phyloP scores from a whole-genome alignment of 1,140 invertebrate genomes.

The Nephila pilipes region DNA sequence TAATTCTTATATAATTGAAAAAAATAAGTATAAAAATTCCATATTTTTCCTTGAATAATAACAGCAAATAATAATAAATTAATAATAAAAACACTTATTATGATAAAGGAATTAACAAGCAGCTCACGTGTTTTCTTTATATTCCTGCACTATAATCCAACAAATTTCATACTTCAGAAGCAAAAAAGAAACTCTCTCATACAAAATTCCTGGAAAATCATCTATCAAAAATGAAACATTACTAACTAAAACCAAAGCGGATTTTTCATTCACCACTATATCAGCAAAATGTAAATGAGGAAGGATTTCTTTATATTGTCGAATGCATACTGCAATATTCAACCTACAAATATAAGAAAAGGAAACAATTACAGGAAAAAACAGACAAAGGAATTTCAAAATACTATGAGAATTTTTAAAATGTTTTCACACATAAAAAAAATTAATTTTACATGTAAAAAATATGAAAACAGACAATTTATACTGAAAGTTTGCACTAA shows the following conservation, averaged over 20 bases:
- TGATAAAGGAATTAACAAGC: background rate
- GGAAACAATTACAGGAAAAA: background rate
- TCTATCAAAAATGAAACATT: conserved; percentile 3
- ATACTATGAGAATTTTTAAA: no score
- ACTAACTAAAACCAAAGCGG: conserved; percentile 52
- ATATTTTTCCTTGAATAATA: background rate
- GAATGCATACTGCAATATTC: conserved; percentile 7
- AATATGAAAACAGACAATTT: background rate
- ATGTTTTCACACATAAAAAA: no score
- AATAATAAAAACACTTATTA: background rate
- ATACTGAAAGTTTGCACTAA: background rate
- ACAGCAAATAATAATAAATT: background rate
- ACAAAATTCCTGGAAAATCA: background rate
- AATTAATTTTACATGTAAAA: background rate
- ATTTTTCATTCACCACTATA: conserved; percentile 46
- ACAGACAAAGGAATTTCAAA: no score
- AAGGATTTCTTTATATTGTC: conserved; percentile 31
- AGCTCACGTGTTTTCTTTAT: conserved; percentile 25
- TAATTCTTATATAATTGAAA: no score
- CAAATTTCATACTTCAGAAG: conserved; percentile 51
- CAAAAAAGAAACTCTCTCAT: background rate
- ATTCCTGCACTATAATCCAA: conserved; percentile 56
- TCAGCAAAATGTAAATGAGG: conserved; percentile 61
- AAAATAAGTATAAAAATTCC: no score
- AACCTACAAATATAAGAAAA: conserved; percentile 14